Percentiles rank a stretch among this genome's conserved stretches.
Evolutionary conservation across 2,113 vertebrate species (phyloP).

Genomic region (Pleuronectes platessa): DNA sequence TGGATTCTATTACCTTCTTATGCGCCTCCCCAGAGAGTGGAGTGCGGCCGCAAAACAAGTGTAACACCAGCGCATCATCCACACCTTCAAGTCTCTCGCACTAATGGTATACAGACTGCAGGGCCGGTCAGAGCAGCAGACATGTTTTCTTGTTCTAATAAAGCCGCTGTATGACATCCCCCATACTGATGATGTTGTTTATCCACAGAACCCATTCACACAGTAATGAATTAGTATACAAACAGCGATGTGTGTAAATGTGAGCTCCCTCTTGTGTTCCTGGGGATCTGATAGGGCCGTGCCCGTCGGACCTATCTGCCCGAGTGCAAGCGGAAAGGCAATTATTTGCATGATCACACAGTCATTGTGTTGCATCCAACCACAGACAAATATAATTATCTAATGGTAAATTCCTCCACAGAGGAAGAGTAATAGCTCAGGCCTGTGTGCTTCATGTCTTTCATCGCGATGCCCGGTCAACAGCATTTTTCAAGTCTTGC

Average conservation of each 20-base stretch:
- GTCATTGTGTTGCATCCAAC: slow-evolving; percentile 78
- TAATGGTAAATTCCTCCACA: slow-evolving; percentile 68
- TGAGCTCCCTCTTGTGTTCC: slow-evolving; percentile 40
- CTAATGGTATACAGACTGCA: slow-evolving; percentile 22
- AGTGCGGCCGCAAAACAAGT: slow-evolving; percentile 17
- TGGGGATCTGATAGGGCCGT: slow-evolving; percentile 51
- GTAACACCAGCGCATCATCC: slow-evolving; percentile 37
- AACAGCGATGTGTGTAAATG: slow-evolving; percentile 44
- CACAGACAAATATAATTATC: slow-evolving; percentile 80
- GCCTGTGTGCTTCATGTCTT: background rate
- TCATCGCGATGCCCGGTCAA: background rate
- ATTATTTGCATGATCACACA: slow-evolving; percentile 84
- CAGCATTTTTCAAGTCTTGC: background rate
- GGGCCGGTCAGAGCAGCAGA: background rate
- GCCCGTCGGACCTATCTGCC: slow-evolving; percentile 44
- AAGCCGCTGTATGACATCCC: slow-evolving; percentile 39
- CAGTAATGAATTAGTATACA: slow-evolving; percentile 59
- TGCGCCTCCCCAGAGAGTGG: slow-evolving; percentile 57
- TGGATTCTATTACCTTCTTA: slow-evolving; percentile 75
- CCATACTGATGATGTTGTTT: slow-evolving; percentile 60
- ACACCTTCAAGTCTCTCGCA: slow-evolving; percentile 56
- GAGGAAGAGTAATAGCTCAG: slow-evolving; percentile 10
- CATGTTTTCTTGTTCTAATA: slow-evolving; percentile 21
- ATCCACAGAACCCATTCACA: slow-evolving; percentile 20
- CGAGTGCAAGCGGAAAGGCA: slow-evolving; percentile 68